Evolutionary conservation across 1,140 invertebrate species (phyloP).

Genomic region (Theocolax elegans): DNA sequence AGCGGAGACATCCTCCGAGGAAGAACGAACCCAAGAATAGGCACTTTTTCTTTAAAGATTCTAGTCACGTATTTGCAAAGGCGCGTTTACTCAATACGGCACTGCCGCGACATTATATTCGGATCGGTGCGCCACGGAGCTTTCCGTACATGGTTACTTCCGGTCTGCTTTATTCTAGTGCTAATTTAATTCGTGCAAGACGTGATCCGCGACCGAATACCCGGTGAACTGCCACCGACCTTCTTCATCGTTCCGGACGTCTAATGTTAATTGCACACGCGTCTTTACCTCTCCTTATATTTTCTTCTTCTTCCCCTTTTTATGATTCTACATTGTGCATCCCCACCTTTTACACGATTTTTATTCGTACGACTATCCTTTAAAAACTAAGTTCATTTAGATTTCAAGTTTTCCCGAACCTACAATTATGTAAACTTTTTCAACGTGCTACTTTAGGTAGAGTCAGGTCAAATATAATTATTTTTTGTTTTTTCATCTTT

Average conservation of each 20-base stretch:
- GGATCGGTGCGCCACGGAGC: conserved; percentile 43
- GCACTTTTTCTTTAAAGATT: conserved; percentile 37
- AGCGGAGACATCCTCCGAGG: not conserved
- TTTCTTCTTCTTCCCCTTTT: not conserved
- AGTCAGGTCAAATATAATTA: too few species aligned
- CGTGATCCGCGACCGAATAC: conserved; percentile 38
- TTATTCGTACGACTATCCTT: not conserved
- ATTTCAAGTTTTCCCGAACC: too few species aligned
- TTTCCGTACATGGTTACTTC: conserved; percentile 58
- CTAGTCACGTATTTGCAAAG: conserved; percentile 43
- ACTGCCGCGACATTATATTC: conserved; percentile 50
- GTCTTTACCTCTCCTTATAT: not conserved
- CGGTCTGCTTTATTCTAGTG: conserved; percentile 46
- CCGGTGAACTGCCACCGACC: not conserved
- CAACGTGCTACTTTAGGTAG: too few species aligned
- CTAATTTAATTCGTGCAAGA: conserved; percentile 48
- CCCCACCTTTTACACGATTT: not conserved
- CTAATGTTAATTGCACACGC: conserved; percentile 25
- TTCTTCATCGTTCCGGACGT: conserved; percentile 3
- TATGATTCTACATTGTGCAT: not conserved
- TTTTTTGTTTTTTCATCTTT: too few species aligned
- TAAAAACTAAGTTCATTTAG: too few species aligned
- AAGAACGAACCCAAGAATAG: not conserved
- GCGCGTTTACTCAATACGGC: conserved; percentile 43
- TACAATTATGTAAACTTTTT: too few species aligned